These are phyloP conservation scores for Neofelis nebulosa DNA, from an alignment of 2,113 vertebrate species.

Conservation along the genomic window DNA sequence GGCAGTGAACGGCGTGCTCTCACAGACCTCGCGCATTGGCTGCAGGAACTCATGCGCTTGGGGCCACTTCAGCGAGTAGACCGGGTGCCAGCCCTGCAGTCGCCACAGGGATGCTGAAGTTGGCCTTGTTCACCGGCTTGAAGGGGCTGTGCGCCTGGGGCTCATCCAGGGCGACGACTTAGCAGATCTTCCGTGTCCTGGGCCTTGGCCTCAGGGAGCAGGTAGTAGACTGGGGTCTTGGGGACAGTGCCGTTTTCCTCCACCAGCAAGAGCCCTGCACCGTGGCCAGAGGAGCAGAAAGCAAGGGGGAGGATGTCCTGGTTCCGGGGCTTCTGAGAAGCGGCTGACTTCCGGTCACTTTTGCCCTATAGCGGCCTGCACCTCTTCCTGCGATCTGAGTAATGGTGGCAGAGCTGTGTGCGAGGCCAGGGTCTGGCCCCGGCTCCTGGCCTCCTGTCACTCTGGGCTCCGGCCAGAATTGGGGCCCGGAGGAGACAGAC, in stretches of 20 bases:
- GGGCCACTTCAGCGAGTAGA: constrained; percentile 94
- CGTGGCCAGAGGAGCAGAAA: background rate
- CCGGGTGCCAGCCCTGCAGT: constrained; percentile 90
- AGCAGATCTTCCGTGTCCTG: constrained; percentile 82
- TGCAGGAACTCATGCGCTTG: constrained; percentile 96
- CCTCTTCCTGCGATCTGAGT: background rate
- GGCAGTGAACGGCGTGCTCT: constrained; percentile 96
- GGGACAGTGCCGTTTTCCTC: background rate
- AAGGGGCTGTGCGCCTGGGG: constrained; percentile 85
- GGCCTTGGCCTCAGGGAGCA: constrained; percentile 81
- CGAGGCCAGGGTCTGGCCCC: background rate
- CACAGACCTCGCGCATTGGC: constrained; percentile 96
- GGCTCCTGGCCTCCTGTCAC: background rate
- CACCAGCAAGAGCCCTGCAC: background rate
- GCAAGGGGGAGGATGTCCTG: background rate
- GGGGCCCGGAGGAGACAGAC: background rate
- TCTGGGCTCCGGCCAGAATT: background rate
- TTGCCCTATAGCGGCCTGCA: background rate
- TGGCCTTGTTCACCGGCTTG: constrained; percentile 93
- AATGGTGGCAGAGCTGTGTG: background rate
- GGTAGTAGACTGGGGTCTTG: constrained; percentile 75
- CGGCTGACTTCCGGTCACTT: background rate
- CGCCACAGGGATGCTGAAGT: constrained; percentile 95
- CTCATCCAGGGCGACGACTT: constrained; percentile 84
- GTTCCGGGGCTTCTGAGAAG: background rate